Conservation (phyloP, 2,888 invertebrate species). For the Polyommatus icarus region DNA sequence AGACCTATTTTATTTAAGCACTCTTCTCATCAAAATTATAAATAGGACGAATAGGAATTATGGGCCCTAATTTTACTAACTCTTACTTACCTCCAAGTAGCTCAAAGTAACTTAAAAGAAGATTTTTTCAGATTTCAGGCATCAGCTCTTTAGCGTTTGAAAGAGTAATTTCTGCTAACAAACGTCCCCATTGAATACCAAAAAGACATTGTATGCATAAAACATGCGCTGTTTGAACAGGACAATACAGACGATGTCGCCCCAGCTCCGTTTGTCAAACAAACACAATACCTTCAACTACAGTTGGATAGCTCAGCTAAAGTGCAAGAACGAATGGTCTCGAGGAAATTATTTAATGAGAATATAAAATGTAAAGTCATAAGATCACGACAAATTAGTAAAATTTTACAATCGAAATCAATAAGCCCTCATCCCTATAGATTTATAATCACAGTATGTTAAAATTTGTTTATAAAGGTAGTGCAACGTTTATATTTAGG, state of each 20-base stretch:
- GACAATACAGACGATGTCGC: constrained; percentile 62
- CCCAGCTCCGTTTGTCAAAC: constrained; percentile 52
- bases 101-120: not conserved
- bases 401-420: not conserved
- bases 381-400: not conserved
- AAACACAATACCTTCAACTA: constrained; percentile 42
- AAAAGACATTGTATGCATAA: constrained; percentile 66
- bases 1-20: no score
- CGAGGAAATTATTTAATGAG: constrained; percentile 14
- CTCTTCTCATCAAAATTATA: no score
- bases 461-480: no score
- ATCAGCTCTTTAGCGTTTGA: constrained; percentile 38
- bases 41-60: not conserved
- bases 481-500: no score
- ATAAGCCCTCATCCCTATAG: not conserved
- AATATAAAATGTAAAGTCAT: not conserved
- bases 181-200: constrained; percentile 42
- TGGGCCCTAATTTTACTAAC: not conserved
- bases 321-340: constrained; percentile 23
- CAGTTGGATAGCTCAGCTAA: constrained; percentile 36
- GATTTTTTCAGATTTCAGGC: constrained; percentile 20
- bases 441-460: no score
- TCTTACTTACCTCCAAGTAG: not conserved
- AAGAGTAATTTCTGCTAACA: constrained; percentile 43
- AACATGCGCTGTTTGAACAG: constrained; percentile 62